Conservation (phyloP, 1,140 invertebrate species). For the Saccostrea echinata region DNA sequence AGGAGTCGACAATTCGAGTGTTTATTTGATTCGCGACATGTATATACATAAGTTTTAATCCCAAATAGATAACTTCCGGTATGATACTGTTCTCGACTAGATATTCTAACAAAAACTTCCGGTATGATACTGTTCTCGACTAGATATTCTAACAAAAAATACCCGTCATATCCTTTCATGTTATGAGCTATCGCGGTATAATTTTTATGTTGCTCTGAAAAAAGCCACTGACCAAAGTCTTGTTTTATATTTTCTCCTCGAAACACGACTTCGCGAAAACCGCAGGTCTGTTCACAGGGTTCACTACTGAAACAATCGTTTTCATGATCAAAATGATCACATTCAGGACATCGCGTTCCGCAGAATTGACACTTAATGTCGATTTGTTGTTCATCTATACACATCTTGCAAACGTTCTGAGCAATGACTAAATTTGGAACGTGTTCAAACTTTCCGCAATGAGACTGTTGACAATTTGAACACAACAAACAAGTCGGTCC, state of each 20-base stretch:
- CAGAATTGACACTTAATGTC: constrained; percentile 16
- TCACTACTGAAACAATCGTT: neutral
- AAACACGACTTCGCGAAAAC: constrained; percentile 23
- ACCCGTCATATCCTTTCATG: constrained; percentile 40
- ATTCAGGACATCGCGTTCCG: constrained; percentile 32
- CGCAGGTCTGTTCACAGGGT: constrained; percentile 24
- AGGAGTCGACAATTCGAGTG: constrained; percentile 33
- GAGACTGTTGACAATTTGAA: constrained; percentile 5
- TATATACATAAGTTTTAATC: constrained; percentile 46
- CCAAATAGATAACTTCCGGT: constrained; percentile 44
- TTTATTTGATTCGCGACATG: constrained; percentile 9
- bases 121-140: constrained; percentile 22
- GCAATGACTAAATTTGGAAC: constrained; percentile 22
- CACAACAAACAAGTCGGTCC: neutral
- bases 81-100: too few species aligned
- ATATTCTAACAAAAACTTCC: too few species aligned
- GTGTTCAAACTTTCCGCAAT: constrained; percentile 28
- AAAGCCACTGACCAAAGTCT: neutral
- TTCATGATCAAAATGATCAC: constrained; percentile 12
- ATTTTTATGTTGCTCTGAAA: constrained; percentile 35
- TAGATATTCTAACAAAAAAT: constrained; percentile 39
- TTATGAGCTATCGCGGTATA: constrained; percentile 11
- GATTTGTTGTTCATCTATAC: neutral
- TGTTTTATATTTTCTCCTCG: neutral
- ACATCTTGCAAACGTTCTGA: constrained; percentile 10